phyloP scores from a whole-genome alignment of 2,113 vertebrate species.

The Coryphaenoides rupestris region DNA sequence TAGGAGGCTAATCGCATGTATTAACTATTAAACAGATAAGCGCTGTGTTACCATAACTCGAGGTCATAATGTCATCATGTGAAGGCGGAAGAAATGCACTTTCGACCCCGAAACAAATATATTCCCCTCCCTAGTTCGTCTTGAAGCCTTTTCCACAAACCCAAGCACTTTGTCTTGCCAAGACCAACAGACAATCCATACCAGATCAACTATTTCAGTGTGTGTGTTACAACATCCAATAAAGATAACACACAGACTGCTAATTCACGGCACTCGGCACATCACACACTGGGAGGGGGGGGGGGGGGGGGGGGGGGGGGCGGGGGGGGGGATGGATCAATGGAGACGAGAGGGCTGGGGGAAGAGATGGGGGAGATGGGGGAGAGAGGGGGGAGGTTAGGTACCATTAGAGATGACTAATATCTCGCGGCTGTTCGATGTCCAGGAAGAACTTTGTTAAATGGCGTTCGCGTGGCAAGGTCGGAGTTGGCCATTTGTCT shows the following conservation, averaged over 20 bases:
- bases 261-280: constrained; percentile 27
- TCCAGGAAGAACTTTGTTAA: constrained; percentile 55
- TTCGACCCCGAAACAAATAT: no score
- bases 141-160: no score
- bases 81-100: no score
- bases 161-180: no score
- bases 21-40: no score
- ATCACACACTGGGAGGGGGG: constrained; percentile 31
- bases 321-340: no score
- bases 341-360: no score
- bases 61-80: no score
- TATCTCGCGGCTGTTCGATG: constrained; percentile 43
- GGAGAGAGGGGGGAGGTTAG: constrained; percentile 8
- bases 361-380: neutral
- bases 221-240: constrained; percentile 1
- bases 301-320: neutral
- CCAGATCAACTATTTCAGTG: neutral
- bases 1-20: no score
- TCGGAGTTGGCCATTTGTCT: constrained; percentile 65
- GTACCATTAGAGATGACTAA: constrained; percentile 59
- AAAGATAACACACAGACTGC: constrained; percentile 27
- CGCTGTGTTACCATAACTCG: no score
- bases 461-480: constrained; percentile 68
- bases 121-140: no score
- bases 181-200: neutral